Evolutionary conservation across 2,888 invertebrate genomes (phyloP).

Genomic region (Eupithecia pulchellata): DNA sequence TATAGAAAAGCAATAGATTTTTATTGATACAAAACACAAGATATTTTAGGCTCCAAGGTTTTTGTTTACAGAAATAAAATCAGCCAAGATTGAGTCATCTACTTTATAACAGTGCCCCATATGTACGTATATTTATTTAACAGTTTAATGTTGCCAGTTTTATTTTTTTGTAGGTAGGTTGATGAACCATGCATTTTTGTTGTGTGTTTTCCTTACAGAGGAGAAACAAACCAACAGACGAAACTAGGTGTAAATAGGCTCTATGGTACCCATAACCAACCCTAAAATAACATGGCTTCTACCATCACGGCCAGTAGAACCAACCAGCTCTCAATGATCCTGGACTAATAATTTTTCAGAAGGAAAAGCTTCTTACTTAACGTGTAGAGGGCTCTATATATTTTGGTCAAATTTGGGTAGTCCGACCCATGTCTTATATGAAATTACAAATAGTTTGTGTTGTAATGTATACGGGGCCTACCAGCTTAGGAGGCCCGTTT

Average conservation of each 20-base stretch:
- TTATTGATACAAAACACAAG: constrained; percentile 1
- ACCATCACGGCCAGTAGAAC: constrained; percentile 30
- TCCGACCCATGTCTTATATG: constrained; percentile 47
- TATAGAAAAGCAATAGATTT: neutral
- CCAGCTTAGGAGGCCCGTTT: constrained; percentile 2
- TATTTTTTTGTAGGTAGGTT: neutral
- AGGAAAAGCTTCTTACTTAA: constrained; percentile 8
- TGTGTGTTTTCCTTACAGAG: neutral
- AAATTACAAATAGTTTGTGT: constrained; percentile 49
- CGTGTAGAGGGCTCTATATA: constrained; percentile 32
- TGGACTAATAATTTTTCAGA: constrained; percentile 40
- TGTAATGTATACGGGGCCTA: constrained; percentile 31
- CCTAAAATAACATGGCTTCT: constrained; percentile 28
- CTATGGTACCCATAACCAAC: constrained; percentile 1
- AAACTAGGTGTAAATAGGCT: neutral
- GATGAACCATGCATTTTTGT: neutral
- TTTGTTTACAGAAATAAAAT: constrained; percentile 11
- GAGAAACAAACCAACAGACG: neutral
- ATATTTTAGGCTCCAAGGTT: neutral
- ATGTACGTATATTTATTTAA: no score
- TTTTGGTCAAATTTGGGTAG: constrained; percentile 46
- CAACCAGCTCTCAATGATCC: constrained; percentile 35
- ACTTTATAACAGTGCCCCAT: neutral
- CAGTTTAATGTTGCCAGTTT: no score
- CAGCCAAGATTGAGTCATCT: neutral